phyloP scores from a whole-genome alignment of 1,140 invertebrate genomes.

The Holcopasites calliopsidis region DNA sequence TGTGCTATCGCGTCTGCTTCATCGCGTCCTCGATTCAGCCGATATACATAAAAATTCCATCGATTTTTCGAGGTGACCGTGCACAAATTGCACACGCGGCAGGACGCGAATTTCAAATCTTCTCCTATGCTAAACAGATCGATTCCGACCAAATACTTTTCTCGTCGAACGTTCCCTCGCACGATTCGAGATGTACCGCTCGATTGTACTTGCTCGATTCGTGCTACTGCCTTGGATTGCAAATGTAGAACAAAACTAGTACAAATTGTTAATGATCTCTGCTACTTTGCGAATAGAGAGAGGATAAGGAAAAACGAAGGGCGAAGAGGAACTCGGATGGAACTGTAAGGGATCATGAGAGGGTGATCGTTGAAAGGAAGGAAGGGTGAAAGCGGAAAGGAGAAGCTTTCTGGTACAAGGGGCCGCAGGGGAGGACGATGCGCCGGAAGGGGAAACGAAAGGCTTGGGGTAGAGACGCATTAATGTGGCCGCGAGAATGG shows the following conservation, averaged over 20 bases:
- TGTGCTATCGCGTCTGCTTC: slow-evolving; percentile 29
- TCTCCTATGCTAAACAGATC: neutral
- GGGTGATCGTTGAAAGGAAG: slow-evolving; percentile 27
- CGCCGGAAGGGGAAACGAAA: neutral
- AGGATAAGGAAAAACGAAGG: neutral
- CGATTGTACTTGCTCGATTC: no score
- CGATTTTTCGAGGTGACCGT: slow-evolving; percentile 24
- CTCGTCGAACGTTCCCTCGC: neutral
- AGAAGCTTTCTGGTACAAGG: neutral
- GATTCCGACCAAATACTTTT: neutral
- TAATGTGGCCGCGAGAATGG: slow-evolving; percentile 18
- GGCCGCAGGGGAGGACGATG: neutral
- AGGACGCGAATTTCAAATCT: slow-evolving; percentile 53
- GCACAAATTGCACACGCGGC: slow-evolving; percentile 33
- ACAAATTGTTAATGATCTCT: no score
- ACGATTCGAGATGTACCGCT: no score
- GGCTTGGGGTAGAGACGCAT: slow-evolving; percentile 21
- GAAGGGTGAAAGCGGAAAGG: neutral
- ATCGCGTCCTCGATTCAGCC: no score
- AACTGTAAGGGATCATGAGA: slow-evolving; percentile 27
- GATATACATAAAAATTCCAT: slow-evolving; percentile 57
- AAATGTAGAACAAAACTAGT: no score
- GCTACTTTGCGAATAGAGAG: slow-evolving; percentile 19
- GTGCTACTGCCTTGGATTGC: no score
- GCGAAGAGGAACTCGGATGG: slow-evolving; percentile 19